Base-by-base conservation (phyloP, 2,797 vertebrate species). In the Sebastes umbrosus region DNA sequence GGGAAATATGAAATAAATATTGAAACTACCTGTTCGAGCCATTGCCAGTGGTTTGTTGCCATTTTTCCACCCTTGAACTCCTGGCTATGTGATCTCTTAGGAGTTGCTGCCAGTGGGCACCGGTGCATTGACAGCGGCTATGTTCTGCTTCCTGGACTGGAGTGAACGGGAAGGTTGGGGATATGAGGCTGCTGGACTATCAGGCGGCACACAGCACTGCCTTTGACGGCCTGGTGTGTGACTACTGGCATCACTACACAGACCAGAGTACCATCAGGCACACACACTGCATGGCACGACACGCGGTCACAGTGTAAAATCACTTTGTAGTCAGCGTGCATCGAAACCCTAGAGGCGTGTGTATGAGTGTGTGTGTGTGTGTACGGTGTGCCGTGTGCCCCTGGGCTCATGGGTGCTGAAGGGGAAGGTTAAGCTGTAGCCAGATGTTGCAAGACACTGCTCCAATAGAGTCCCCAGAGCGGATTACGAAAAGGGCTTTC, bases 201-300 rank as follows among this genome's bases (percentile, higher is more conserved):
- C 90, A 87, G 90, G 89, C 88, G 77, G 84, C 78, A 60, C 90
- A 87, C 89, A 90, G 89, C 88, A 12, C 75, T 86, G 83, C 83
- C 87, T 94, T 90, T 95, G 93, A 92, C 92, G 80, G 92, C 91
- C 84, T 90, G 86, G 84, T 90, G 90, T 93, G 88, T 86, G 80
- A 93, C 82, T 73, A 88, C 90, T 94, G 95, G 94, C 93, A 95
- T 90, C 86, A 93, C 92, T 91, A 95, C 94, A 94, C 92, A 94
- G 89, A 52, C 84, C 64, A 2, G 57, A 83, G 88, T 82, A 88
- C 86, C 90, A 90, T 91, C 92, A 88, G 79, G 67, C 88, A 16
- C 75, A 86, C 88, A 87, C 36, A 83, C 80, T 83, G 24, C 71
- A 85, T 92, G 91, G 88, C 93, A 89, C 86, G 52, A 84, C 87